Conservation (phyloP, 1,140 invertebrate genomes). For the Anthonomus grandis region DNA sequence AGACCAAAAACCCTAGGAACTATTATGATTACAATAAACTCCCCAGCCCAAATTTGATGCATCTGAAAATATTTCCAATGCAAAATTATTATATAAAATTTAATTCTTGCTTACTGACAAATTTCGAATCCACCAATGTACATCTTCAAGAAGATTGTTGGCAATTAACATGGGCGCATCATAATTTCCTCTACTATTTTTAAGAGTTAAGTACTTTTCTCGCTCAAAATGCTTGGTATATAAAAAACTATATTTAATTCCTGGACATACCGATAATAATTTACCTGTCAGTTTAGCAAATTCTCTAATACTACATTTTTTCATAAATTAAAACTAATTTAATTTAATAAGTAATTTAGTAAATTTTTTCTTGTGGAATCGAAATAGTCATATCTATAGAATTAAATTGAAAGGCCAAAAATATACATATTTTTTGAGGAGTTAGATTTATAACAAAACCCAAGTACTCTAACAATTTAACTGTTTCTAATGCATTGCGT, state of each 20-base stretch:
- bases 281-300: not conserved
- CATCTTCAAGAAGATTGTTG: not conserved
- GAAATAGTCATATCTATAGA: not conserved
- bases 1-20: conserved; percentile 20
- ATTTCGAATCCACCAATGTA: not conserved
- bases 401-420: not conserved
- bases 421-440: not conserved
- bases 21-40: conserved; percentile 22
- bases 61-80: conserved; percentile 35
- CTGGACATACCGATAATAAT: not conserved
- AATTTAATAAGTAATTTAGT: not conserved
- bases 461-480: not conserved
- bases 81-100: not conserved
- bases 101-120: not conserved
- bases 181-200: not conserved
- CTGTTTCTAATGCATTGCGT: not conserved
- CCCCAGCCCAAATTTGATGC: conserved; percentile 37
- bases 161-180: not conserved
- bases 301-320: not conserved
- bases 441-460: no score
- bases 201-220: no score
- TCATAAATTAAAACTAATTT: not conserved
- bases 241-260: not conserved
- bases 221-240: not conserved
- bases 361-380: not conserved